Conservation (phyloP, 2,888 invertebrate genomes). For the Eupithecia abbreviata region DNA sequence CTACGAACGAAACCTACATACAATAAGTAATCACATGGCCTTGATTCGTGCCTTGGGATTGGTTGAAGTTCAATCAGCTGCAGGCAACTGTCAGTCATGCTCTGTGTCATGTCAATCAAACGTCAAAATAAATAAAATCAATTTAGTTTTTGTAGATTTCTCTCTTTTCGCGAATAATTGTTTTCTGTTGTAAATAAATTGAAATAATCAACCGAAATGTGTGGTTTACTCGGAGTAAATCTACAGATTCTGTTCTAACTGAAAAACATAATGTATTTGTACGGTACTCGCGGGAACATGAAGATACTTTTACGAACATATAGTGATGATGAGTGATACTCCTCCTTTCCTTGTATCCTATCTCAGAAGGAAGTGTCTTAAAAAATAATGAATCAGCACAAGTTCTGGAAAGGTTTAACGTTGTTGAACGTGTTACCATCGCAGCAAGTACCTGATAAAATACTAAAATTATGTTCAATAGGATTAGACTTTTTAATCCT, state of each 20-base stretch:
- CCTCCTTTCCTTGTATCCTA: slow-evolving; percentile 49
- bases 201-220: not conserved
- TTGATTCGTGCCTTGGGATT: not conserved
- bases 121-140: slow-evolving; percentile 11
- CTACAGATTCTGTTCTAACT: slow-evolving; percentile 15
- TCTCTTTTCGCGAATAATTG: not conserved
- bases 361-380: slow-evolving; percentile 51
- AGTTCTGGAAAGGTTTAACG: slow-evolving; percentile 77
- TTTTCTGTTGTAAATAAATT: slow-evolving; percentile 42
- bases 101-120: not conserved
- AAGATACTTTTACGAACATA: slow-evolving; percentile 37
- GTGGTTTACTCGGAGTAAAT: too few species aligned
- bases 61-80: not conserved
- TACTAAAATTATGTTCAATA: slow-evolving; percentile 74
- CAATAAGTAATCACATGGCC: not conserved
- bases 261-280: slow-evolving; percentile 37
- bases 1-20: too few species aligned
- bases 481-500: slow-evolving; percentile 72
- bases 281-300: slow-evolving; percentile 25
- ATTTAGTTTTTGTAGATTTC: slow-evolving; percentile 1
- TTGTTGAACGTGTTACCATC: slow-evolving; percentile 63
- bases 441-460: slow-evolving; percentile 76
- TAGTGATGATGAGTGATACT: slow-evolving; percentile 54
- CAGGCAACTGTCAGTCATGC: not conserved
- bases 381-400: slow-evolving; percentile 78